Percentiles rank a stretch among this genome's conserved stretches.
These are phyloP conservation scores for Horisme vitalbata DNA, from an alignment of 2,888 invertebrate species.

Conservation along the genomic window DNA sequence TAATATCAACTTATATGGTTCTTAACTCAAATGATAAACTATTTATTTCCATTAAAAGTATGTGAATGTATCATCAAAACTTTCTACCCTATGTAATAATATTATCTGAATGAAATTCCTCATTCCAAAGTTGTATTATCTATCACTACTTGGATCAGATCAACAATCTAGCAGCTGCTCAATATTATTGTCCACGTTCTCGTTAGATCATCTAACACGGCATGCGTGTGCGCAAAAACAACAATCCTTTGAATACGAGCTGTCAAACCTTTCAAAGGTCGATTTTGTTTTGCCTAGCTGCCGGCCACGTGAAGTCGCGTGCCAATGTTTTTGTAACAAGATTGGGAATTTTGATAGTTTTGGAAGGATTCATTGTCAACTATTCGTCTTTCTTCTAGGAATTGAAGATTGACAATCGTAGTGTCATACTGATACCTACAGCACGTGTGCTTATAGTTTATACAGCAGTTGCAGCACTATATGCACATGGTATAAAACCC, in stretches of 20 bases:
- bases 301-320: constrained; percentile 29
- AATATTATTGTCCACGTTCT: constrained; percentile 23
- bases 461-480: too few relatives aligned
- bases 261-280: constrained; percentile 29
- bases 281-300: constrained; percentile 13
- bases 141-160: too few relatives aligned
- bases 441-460: too few relatives aligned
- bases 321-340: constrained; percentile 35
- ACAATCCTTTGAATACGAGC: constrained; percentile 33
- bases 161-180: constrained; percentile 24
- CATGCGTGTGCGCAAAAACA: constrained; percentile 33
- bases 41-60: too few relatives aligned
- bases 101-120: too few relatives aligned
- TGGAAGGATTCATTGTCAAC: constrained; percentile 4
- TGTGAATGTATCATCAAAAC: too few relatives aligned
- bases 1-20: too few relatives aligned
- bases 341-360: constrained; percentile 26
- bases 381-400: constrained; percentile 9
- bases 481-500: too few relatives aligned
- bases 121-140: too few relatives aligned
- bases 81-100: too few relatives aligned
- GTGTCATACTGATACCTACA: too few relatives aligned
- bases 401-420: background rate
- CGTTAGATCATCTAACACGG: constrained; percentile 23
- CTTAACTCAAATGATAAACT: too few relatives aligned